Evolutionary conservation across 2,888 invertebrate genomes (phyloP), one percentile per base, ranked within the genome.

Genomic region (Ectropis crepuscularia): DNA sequence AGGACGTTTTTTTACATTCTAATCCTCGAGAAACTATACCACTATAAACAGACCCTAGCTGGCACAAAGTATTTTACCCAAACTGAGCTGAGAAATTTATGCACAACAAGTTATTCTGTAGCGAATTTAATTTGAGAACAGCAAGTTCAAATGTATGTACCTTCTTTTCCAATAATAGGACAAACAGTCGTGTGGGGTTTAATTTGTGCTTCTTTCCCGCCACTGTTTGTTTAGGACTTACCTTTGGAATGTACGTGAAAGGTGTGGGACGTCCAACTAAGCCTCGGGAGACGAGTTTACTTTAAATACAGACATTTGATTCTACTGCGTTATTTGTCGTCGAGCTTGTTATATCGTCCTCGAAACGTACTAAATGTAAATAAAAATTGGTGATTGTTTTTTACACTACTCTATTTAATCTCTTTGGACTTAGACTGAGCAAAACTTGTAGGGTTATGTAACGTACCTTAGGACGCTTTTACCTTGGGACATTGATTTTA

Each of bases 171-270:
- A 57, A 65, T 62, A 54, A 61, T 61, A 41, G 41, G 37, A 41
- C 9, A 51, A 45, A 42, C 11, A 7, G 41, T 39, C 57, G 53
- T 39, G 49, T 37, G 47, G 58, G 54, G 10, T 53, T 62, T 58
- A 60, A 59, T 63, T 57, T 58, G 46, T 45, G 60, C 59, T 65
- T 61, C 62, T 61, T 53, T 67, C 60, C 67, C 67, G 61, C 50
- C 12, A 50, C 55, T 80, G 74, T 80, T 80, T 74, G 76, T 69
- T 78, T 79, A 80, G 80, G 79, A 75, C 74, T 67, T 70, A 70
- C 68, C 68, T 70, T 70, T 65, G 68, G 50, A 68, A 68, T 74
- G 58, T 68, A 72, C 65, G 67, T 69, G 68, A 11, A 45, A 57
- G 57, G 57, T 37, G 63, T 61, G 58, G 50, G 67, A 61, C 65